Base-by-base conservation (phyloP, 1,140 invertebrate species). In the Asbolus verrucosus region DNA sequence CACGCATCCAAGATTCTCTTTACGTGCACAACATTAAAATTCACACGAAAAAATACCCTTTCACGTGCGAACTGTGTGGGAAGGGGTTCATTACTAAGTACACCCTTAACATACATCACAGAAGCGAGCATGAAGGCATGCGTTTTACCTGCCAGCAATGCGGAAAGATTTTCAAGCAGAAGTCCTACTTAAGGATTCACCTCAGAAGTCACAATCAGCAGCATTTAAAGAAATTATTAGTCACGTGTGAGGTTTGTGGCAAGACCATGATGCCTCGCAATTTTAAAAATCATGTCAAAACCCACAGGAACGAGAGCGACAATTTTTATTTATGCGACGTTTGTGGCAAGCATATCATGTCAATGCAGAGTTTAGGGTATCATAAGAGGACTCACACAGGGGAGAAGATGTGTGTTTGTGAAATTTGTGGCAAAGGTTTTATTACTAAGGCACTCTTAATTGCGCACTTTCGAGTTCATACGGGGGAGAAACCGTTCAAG, bases 91-190 rank as follows among this genome's bases (percentile, higher is more conserved):
- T n/a, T 6, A 13, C 6, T 38, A 38, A 13, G n/a, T 5, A 11
- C 1, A 6, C 2, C 3, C 11, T 38, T 6, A 27, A 27, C 3
- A 27, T 3, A 27, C 24, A 27, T 27, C 24, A 27, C 24, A 8
- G 8, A 27, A 27, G 24, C 24, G 8, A 27, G 8, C 24, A 27
- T 8, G 24, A 27, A 27, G 24, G 24, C n/a, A n/a, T 70, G 16
- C 16, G 43, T 33, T 84, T 83, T 46, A 79, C 75, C 0, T 88
- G 87, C 70, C 74, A 80, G 1, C 76, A 82, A n/a, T 88, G 87
- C 73, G 80, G 82, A 1, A 87, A 87, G 77, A 82, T 78, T 63
- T 88, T 87, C 70, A 82, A 83, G 0, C 84, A 83, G 1, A 78
- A 79, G 9, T 81, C 82, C 0, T 78, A 84, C 0, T 75, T 87